Percentiles rank a stretch among this genome's conserved stretches.
These are phyloP conservation scores for Pomatorhinus ruficollis DNA, from an alignment of 2,113 vertebrate genomes.

Conservation along the genomic window DNA sequence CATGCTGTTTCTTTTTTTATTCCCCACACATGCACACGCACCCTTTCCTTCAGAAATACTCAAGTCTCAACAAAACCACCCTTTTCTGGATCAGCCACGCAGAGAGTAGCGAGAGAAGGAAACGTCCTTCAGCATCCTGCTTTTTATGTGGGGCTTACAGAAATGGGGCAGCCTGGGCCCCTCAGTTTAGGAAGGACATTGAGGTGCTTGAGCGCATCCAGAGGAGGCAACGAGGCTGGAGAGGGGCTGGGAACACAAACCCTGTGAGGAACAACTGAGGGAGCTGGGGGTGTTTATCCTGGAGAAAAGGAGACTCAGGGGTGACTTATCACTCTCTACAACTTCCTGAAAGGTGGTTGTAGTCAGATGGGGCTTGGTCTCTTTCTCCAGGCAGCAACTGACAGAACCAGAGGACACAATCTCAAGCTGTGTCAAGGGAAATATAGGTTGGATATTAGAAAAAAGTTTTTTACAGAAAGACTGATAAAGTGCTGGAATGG, in stretches of 20 bases:
- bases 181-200: too few relatives aligned
- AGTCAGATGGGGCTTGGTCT: background rate
- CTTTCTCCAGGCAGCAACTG: background rate
- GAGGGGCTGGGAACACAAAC: background rate
- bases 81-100: background rate
- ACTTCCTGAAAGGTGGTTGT: background rate
- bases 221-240: background rate
- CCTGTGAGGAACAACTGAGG: background rate
- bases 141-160: background rate
- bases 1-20: slow-evolving; percentile 18
- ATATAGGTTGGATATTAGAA: background rate
- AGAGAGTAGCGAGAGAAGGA: background rate
- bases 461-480: background rate
- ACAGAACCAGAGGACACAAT: background rate
- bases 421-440: background rate
- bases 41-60: background rate
- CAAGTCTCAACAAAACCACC: background rate
- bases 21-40: background rate
- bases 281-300: background rate
- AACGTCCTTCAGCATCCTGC: background rate
- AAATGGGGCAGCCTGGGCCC: background rate
- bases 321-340: background rate
- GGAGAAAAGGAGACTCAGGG: background rate
- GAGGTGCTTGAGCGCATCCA: too few relatives aligned
- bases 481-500: background rate